Percentiles rank a stretch among this genome's conserved stretches.
Evolutionary conservation across 2,888 invertebrate genomes (phyloP).

Genomic region (Xiphydria camelus): DNA sequence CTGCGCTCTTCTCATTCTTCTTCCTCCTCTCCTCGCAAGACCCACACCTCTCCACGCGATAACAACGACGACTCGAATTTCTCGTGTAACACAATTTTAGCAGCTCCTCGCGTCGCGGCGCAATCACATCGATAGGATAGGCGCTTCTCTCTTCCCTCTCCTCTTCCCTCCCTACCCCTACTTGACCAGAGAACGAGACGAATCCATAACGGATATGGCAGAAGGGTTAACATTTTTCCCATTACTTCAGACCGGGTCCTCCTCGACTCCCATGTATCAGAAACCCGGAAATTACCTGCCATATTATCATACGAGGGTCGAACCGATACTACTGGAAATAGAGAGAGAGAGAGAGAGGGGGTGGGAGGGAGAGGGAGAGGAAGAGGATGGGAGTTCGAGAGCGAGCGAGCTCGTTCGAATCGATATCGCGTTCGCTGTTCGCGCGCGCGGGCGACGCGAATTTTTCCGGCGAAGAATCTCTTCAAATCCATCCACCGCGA

Average conservation of each 20-base stretch:
- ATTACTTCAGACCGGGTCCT: slow-evolving; percentile 29
- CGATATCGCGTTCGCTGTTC: no score
- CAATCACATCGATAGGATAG: no score
- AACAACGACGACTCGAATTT: no score
- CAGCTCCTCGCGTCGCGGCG: not conserved
- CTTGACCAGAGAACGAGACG: slow-evolving; percentile 21
- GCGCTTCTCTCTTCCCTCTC: no score
- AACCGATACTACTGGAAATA: slow-evolving; percentile 24
- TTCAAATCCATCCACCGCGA: no score
- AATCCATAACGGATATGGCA: slow-evolving; percentile 41
- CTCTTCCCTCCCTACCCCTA: not conserved
- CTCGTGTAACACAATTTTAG: no score
- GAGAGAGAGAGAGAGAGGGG: not conserved
- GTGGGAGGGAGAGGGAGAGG: not conserved
- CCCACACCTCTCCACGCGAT: no score
- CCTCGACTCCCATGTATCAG: slow-evolving; percentile 36
- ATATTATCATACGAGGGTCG: slow-evolving; percentile 48
- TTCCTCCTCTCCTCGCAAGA: no score
- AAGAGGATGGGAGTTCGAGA: not conserved
- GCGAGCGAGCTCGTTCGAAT: no score
- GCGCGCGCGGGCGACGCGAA: no score
- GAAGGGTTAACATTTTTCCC: slow-evolving; percentile 42
- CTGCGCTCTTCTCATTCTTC: not conserved
- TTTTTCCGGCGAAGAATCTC: no score
- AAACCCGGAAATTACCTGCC: slow-evolving; percentile 49